Evolutionary conservation across 2,888 invertebrate genomes (phyloP), one percentile per base, ranked within the genome.

Genomic region (Matsumyia berberina): DNA sequence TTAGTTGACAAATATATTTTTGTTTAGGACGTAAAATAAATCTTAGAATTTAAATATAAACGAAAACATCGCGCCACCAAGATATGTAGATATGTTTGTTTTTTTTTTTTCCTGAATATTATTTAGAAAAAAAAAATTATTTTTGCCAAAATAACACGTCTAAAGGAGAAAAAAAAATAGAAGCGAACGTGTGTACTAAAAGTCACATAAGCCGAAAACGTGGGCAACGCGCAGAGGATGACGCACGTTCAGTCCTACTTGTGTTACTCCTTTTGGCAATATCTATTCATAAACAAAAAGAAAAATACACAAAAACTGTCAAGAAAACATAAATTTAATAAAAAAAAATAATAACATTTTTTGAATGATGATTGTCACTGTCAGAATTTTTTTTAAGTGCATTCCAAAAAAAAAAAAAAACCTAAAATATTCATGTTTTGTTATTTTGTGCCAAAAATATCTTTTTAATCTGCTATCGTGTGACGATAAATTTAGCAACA

Each of bases 241-340:
- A 69, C 69, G 69, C 69, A 69, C 19, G 44, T 69, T 33, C 42
- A 55, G 4, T 33, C 33, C 53, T 67, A 17, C 39, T 37, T 51
- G 29, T 12, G 66, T 51, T 35, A 37, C 51, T 51, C 4, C n/a
- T 37, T 53, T 69, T 69, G 69, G 62, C 53, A 31, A 44, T 5
- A 24, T 24, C 24, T 24, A 57, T 17, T 35, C n/a, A 42, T 19
- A 42, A 62, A 62, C n/a, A 5, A 46, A 46, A 46, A 19, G 57
- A 44, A 33, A 19, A 42, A 33, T 31, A 39, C 29, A 39, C 5
- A 5, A 58, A 42, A 24, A 24, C 24, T 24, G 24, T 24, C 24
- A 24, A 39, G 11, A 42, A 29, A 37, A 12, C 29, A 29, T 42
- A 42, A 42, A 31, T 24, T 29, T 24, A 3, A 24, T 24, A 24